Percentiles rank a stretch among this genome's conserved stretches.
These are phyloP conservation scores for Prionace glauca DNA, from an alignment of 2,797 vertebrate species.

Conservation along the genomic window DNA sequence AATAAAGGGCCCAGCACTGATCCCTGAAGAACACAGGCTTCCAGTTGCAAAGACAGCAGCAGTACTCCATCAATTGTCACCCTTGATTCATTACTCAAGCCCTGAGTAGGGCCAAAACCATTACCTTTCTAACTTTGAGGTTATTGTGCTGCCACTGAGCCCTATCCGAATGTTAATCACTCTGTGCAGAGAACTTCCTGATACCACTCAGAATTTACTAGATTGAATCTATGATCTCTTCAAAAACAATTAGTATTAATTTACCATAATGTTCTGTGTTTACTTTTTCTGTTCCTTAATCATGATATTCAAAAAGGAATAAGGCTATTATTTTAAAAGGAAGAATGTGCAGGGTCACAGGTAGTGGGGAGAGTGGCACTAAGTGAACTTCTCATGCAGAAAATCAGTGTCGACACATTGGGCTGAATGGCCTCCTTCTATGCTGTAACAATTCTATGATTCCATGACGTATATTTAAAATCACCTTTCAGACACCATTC, in stretches of 20 bases:
- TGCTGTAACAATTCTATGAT: too few relatives aligned
- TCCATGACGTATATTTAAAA: not conserved
- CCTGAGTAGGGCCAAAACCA: not conserved
- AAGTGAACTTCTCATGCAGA: too few relatives aligned
- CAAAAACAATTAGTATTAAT: not conserved
- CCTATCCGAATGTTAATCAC: not conserved
- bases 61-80: not conserved
- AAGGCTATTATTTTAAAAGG: too few relatives aligned
- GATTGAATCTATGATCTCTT: not conserved
- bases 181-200: not conserved
- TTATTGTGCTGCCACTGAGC: not conserved
- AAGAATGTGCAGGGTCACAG: too few relatives aligned
- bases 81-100: not conserved
- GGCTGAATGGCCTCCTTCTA: too few relatives aligned
- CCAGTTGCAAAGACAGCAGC: not conserved
- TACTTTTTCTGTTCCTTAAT: not conserved
- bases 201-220: not conserved
- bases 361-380: too few relatives aligned
- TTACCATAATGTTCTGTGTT: not conserved
- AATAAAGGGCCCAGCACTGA: too few relatives aligned
- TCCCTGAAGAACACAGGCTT: not conserved
- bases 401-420: too few relatives aligned
- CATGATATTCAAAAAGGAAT: not conserved
- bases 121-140: not conserved
- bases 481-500: not conserved